Percentiles rank a stretch among this genome's conserved stretches.
Conservation (phyloP, 2,888 invertebrate genomes). For the Cephus pulcher region DNA sequence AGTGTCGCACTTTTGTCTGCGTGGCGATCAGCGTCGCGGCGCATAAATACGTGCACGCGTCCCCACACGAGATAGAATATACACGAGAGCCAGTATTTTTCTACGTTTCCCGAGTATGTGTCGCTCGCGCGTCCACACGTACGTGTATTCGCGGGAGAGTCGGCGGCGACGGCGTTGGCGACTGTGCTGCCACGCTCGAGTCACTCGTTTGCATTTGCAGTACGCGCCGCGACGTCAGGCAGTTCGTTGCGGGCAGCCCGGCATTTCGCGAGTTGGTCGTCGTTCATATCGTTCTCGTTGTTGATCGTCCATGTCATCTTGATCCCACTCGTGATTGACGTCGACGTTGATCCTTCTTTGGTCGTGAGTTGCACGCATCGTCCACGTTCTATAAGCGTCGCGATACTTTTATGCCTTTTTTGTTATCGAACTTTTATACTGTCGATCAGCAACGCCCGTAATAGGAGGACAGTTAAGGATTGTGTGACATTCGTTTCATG, state of each 20-base stretch:
- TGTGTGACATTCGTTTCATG: background rate
- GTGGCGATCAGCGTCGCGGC: background rate
- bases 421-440: background rate
- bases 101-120: background rate
- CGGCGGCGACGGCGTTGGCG: slow-evolving; percentile 2
- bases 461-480: background rate
- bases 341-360: background rate
- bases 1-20: background rate
- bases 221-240: slow-evolving; percentile 49
- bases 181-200: slow-evolving; percentile 35
- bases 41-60: background rate
- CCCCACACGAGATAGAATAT: background rate
- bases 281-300: background rate
- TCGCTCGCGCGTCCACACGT: background rate
- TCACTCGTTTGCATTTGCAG: slow-evolving; percentile 44
- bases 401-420: background rate
- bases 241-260: slow-evolving; percentile 29
- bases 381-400: background rate
- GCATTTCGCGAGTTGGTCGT: slow-evolving; percentile 12
- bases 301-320: background rate
- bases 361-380: background rate
- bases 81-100: background rate
- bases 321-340: background rate
- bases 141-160: background rate
- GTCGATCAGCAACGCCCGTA: background rate